Evolutionary conservation across 2,797 vertebrate genomes (phyloP), one percentile per base, ranked within the genome.

Genomic region (Eospalax fontanierii): DNA sequence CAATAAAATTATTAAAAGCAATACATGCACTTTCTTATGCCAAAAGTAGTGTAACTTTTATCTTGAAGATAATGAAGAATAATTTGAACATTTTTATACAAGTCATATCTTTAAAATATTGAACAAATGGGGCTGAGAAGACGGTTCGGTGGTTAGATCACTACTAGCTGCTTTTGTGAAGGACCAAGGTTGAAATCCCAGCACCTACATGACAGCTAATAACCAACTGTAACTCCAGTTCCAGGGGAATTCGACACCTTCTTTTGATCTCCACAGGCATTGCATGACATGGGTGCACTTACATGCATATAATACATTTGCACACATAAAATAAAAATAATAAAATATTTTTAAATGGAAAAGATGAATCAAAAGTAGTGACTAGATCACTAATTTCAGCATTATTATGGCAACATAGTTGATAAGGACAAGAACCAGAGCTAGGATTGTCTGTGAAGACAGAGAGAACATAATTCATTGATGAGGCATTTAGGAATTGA

Each of bases 371-470:
- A 63, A 46, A n/a, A n/a, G n/a, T n/a, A n/a, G n/a, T n/a, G n/a
- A n/a, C n/a, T n/a, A n/a, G 93, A 87, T 38, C 19, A 91, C 70
- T 59, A 82, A 22, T 84, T 92, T 78, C 87, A 90, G 87, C 28
- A 61, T 1, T 63, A 88, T 61, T 78, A 73, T 76, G 50, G 91
- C 40, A 91, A 71, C 81, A 28, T 4, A 33, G 6, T 8, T 82
- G 40, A 71, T 26, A 93, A 89, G 71, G 81, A 54, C 26, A 50
- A 33, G 12, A 70, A 79, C 65, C 4, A 89, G 21, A 87, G 19
- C 19, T 65, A 86, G 21, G 50, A 71, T 4, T 71, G 1, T 86
- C 12, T 74, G 22, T 70, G 30, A 57, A 10, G 68, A 66, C 28
- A 10, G 21, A 59, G 6, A 18, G n/a, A 81, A 57, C 30, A 80